Evolutionary conservation across 2,113 vertebrate genomes (phyloP).

Genomic region (Poeciliopsis occidentalis): DNA sequence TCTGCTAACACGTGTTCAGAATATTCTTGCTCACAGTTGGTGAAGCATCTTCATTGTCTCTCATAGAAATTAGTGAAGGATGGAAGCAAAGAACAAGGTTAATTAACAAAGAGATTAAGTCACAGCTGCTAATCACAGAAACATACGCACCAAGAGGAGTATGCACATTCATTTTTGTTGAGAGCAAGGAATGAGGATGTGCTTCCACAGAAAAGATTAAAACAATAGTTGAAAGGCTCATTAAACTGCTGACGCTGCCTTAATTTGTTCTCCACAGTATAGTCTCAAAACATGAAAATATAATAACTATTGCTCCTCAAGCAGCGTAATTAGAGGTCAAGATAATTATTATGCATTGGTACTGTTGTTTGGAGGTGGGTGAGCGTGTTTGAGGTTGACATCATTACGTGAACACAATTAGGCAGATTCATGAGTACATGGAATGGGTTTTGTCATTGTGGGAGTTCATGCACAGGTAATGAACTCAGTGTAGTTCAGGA

Average conservation of each 20-base stretch:
- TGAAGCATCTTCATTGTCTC: conserved; percentile 62
- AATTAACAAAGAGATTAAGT: conserved; percentile 80
- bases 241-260: conserved; percentile 72
- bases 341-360: conserved; percentile 46
- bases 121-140: conserved; percentile 68
- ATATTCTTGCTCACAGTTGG: conserved; percentile 33
- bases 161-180: conserved; percentile 49
- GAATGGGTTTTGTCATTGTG: conserved; percentile 46
- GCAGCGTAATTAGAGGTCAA: conserved; percentile 72
- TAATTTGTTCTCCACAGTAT: conserved; percentile 56
- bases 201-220: conserved; percentile 44
- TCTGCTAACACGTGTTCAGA: conserved; percentile 41
- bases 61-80: conserved; percentile 61
- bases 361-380: conserved; percentile 35
- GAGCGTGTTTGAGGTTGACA: conserved; percentile 39
- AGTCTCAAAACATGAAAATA: conserved; percentile 46
- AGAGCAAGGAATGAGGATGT: conserved; percentile 37
- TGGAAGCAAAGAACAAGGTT: conserved; percentile 74
- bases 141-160: conserved; percentile 46
- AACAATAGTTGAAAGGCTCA: conserved; percentile 70
- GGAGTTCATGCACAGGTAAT: conserved; percentile 12
- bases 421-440: conserved; percentile 38
- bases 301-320: conserved; percentile 56
- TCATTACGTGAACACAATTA: conserved; percentile 38
- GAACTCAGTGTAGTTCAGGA: neutral